Evolutionary conservation across 2,113 vertebrate species (phyloP).

Genomic region (Istiophorus platypterus): DNA sequence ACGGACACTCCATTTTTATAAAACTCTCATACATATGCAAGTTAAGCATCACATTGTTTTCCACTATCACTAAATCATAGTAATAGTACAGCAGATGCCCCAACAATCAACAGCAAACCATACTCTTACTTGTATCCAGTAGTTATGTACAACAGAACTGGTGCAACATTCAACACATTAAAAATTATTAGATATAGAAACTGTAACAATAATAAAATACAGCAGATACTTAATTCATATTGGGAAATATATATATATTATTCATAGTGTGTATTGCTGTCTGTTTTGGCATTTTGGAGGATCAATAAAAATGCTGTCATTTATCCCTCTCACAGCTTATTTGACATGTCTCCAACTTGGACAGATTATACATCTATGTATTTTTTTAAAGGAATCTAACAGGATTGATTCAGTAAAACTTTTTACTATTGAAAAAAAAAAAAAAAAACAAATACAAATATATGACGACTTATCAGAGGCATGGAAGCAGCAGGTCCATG

Average conservation of each 20-base stretch:
- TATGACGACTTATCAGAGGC: constrained; percentile 35
- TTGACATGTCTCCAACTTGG: constrained; percentile 57
- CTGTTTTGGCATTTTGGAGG: constrained; percentile 75
- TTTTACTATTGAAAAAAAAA: constrained; percentile 29
- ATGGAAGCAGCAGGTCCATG: constrained; percentile 59
- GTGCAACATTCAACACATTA: constrained; percentile 68
- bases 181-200: constrained; percentile 73
- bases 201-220: constrained; percentile 80
- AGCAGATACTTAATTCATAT: constrained; percentile 79
- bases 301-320: constrained; percentile 63
- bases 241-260: constrained; percentile 79
- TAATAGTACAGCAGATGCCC: constrained; percentile 77
- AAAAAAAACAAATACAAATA: constrained; percentile 33
- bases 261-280: constrained; percentile 72
- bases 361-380: constrained; percentile 43
- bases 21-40: constrained; percentile 69
- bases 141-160: constrained; percentile 80
- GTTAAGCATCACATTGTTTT: constrained; percentile 70
- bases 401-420: constrained; percentile 45
- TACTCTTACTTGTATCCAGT: constrained; percentile 67
- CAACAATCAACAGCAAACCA: constrained; percentile 65
- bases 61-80: constrained; percentile 68
- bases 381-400: constrained; percentile 41
- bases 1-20: constrained; percentile 64
- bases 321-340: constrained; percentile 64